Evolutionary conservation across 2,888 invertebrate genomes (phyloP), one percentile per base, ranked within the genome.

Genomic region (Serripes groenlandicus): DNA sequence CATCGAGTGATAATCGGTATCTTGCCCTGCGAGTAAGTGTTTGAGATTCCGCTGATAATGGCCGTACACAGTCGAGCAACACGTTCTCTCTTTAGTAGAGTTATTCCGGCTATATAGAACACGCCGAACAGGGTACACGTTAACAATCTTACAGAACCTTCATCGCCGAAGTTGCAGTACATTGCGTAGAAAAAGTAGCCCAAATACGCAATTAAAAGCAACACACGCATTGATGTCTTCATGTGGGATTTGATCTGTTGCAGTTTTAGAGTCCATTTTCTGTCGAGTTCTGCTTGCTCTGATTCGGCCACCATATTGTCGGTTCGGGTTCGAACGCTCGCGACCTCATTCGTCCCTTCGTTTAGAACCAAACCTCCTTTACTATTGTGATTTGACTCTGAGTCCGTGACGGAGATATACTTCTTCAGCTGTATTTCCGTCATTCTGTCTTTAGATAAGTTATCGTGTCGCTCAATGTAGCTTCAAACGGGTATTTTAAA

Each of bases 161-260:
- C 81, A 28, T 81, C 81, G 0, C 76, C 72, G 37, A 76, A 81
- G 26, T 75, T 28, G 54, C 81, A 81, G 28, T 81, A 76, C 75
- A 76, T 76, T 3, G 81, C 81, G 30, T 81, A 81, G 23, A 71
- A 32, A 73, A 72, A 81, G 37, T 76, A 81, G 21, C 21, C 49
- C 3, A 71, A 68, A 58, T 72, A 81, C 3, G 35, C 35, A 23
- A 71, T 18, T 21, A n/a, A 15, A 32, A 56, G 34, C 26, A 34
- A 11, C 23, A 71, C 58, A 1, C 37, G 3, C 0, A 35, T 21
- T 23, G 66, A 66, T 7, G 1, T 15, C 28, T 66, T 66, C 26
- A 35, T 32, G 5, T 42, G 37, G 26, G 42, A 23, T 42, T 66
- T 66, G 5, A 66, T 66, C 0, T 23, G 42, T 28, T 15, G 7